Evolutionary conservation across 1,140 invertebrate species (phyloP), one percentile per base, ranked within the genome.

Genomic region (Belonocnema kinseyi): DNA sequence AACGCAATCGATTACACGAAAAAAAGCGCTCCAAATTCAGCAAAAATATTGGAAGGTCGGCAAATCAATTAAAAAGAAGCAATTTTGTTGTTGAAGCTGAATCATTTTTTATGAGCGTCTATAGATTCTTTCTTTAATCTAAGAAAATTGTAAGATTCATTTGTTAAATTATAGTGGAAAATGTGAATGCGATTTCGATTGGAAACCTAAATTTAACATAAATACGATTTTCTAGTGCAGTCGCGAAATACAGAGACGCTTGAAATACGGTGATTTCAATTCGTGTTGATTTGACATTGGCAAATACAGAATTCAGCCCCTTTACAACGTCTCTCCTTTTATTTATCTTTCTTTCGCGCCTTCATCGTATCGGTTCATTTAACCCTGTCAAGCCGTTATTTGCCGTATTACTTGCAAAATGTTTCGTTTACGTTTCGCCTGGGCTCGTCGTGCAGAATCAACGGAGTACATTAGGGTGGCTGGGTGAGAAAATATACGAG

Each of bases 241-340:
- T 40, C 40, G 26, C 33, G 61, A 66, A 40, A 66, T 1, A 66
- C 26, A 66, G 58, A 33, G 10, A 14, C 61, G 61, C 16, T 66
- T 66, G 26, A 2, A 66, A 72, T 79, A 76, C 81, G 83, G 83
- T 89, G 88, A 90, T 90, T 89, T 90, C 88, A 90, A 90, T 88
- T 90, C 86, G 85, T 88, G 85, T 89, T 89, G 89, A 90, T 91
- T 91, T 88, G 86, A 85, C 87, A 89, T 88, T 77, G 85, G 81
- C 87, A 91, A 90, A 91, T 85, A 90, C 79, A 81, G 80, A 84
- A 85, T 86, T 76, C 78, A 73, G 75, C 78, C 79, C 82, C 80
- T 84, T 86, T 74, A 77, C 78, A 75, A 75, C 84, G 73, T 82
- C 80, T 85, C 78, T 77, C 76, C 73, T 77, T 85, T 87, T 89